Conservation (phyloP, 2,113 vertebrate genomes). For the Gallinago undulata region DNA sequence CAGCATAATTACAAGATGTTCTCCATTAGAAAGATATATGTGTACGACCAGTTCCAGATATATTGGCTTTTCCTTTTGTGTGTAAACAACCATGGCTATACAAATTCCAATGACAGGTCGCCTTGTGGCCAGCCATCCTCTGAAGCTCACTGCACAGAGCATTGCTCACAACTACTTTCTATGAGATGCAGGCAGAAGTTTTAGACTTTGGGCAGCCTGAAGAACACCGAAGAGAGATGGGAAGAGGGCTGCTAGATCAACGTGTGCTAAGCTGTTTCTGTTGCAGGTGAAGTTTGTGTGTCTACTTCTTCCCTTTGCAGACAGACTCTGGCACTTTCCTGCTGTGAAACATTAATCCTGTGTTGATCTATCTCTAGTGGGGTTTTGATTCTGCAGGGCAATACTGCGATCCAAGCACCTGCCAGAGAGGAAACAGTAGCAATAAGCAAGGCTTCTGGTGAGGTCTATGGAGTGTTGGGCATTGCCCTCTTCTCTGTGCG, state of each 20-base stretch:
- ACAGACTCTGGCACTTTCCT: background rate
- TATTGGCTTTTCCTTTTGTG: background rate
- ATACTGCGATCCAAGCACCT: rapidly evolving
- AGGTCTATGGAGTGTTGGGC: rapidly evolving
- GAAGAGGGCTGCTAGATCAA: background rate
- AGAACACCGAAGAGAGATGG: background rate
- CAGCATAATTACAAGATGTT: background rate
- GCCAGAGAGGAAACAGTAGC: background rate
- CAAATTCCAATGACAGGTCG: background rate
- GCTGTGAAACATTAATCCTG: background rate
- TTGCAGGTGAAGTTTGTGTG: background rate
- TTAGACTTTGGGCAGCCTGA: background rate
- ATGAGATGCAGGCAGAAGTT: background rate
- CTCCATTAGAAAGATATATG: background rate
- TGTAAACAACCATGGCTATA: background rate
- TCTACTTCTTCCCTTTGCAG: background rate
- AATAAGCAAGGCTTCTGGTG: background rate
- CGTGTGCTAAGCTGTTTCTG: background rate
- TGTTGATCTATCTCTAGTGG: background rate
- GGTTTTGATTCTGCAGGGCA: background rate
- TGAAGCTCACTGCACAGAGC: background rate
- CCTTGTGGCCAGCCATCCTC: background rate
- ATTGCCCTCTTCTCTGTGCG: rapidly evolving
- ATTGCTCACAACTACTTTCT: background rate
- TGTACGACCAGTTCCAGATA: background rate